Percentiles rank a stretch among this genome's conserved stretches.
phyloP scores from a whole-genome alignment of 2,888 invertebrate species.

The Serripes groenlandicus region DNA sequence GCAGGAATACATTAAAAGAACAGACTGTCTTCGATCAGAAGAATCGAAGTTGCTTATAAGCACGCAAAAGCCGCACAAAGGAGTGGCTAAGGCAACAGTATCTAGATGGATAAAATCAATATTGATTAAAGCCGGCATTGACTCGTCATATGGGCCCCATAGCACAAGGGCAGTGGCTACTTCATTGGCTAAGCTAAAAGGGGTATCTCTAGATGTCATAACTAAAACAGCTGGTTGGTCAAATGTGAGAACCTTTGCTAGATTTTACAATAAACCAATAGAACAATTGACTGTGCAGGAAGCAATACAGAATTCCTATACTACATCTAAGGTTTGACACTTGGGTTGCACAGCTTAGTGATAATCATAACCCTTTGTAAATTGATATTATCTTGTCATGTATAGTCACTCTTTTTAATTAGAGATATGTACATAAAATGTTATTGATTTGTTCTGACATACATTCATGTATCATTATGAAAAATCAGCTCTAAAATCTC shows the following conservation, averaged over 20 bases:
- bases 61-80: constrained; percentile 32
- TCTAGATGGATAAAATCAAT: constrained; percentile 51
- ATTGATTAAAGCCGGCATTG: constrained; percentile 42
- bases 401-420: no score
- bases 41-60: no score
- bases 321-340: no score
- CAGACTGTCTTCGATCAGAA: no score
- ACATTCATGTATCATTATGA: no score
- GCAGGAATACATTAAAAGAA: constrained; percentile 35
- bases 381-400: no score
- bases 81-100: constrained; percentile 42
- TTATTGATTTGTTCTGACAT: no score
- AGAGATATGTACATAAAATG: no score
- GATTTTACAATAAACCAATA: constrained; percentile 28
- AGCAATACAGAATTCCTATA: no score
- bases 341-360: no score
- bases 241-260: constrained; percentile 20
- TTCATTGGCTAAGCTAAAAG: constrained; percentile 11
- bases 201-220: constrained; percentile 9
- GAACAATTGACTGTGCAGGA: no score
- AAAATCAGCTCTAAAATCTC: constrained; percentile 57
- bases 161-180: constrained; percentile 48
- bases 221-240: constrained; percentile 44
- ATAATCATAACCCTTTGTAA: no score
- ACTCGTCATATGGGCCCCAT: constrained; percentile 48